Percentiles rank a stretch among this genome's conserved stretches.
Conservation (phyloP, 1,140 invertebrate species). For the Pararge aegeria region DNA sequence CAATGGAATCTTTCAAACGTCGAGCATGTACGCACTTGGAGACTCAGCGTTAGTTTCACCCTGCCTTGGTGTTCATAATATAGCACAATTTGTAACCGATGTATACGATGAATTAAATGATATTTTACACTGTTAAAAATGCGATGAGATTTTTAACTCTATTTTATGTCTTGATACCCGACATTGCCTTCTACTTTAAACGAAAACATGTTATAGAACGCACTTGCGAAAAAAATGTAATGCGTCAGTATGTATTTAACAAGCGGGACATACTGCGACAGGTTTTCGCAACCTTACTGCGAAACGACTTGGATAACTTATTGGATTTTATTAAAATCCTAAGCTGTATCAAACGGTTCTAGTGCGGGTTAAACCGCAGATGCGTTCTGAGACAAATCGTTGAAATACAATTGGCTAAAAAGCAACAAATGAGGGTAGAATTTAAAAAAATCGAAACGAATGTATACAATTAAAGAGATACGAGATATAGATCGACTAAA, state of each 20-base stretch:
- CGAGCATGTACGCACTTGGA: too few relatives aligned
- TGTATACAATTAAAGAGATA: constrained; percentile 27
- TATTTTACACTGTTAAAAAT: constrained; percentile 76
- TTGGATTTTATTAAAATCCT: too few relatives aligned
- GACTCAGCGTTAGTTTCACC: constrained; percentile 50
- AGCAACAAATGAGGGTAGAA: background rate
- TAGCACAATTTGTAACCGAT: constrained; percentile 79
- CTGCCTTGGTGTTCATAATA: constrained; percentile 76
- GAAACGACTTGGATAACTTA: too few relatives aligned
- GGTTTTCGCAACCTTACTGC: too few relatives aligned
- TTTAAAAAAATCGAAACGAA: constrained; percentile 10
- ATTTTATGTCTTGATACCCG: constrained; percentile 68
- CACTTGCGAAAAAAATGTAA: constrained; percentile 1
- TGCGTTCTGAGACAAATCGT: background rate
- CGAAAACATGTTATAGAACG: constrained; percentile 19
- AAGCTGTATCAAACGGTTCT: too few relatives aligned
- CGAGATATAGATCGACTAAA: constrained; percentile 7
- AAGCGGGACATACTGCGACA: too few relatives aligned
- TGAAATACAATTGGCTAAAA: background rate
- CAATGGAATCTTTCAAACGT: too few relatives aligned
- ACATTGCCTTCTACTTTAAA: constrained; percentile 65
- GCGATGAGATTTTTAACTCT: constrained; percentile 73
- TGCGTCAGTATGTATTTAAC: too few relatives aligned
- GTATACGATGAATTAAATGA: constrained; percentile 75
- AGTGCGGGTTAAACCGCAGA: too few relatives aligned